phyloP scores from a whole-genome alignment of 2,797 vertebrate species.

The Phrynocephalus guinanensis region DNA sequence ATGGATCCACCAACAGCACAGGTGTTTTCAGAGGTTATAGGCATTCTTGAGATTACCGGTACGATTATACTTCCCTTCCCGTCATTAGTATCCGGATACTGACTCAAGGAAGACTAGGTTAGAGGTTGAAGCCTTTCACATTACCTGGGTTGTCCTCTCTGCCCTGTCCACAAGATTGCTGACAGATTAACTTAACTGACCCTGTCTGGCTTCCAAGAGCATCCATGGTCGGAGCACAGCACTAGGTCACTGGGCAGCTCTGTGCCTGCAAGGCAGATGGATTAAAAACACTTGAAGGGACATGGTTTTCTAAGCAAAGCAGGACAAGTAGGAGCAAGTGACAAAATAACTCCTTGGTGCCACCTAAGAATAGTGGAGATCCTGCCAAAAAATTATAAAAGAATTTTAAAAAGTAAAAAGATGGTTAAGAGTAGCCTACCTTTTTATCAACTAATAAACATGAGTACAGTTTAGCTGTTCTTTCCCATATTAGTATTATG shows the following conservation, averaged over 20 bases:
- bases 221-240: not conserved
- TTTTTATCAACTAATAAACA: not conserved
- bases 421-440: not conserved
- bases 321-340: not conserved
- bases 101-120: not conserved
- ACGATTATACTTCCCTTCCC: not conserved
- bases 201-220: constrained; percentile 2
- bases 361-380: not conserved
- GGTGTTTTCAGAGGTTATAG: not conserved
- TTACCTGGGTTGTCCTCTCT: not conserved
- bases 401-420: not conserved
- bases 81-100: not conserved
- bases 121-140: not conserved
- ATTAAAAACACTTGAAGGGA: constrained; percentile 7
- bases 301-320: not conserved
- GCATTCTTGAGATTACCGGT: not conserved
- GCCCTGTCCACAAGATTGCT: not conserved
- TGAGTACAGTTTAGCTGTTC: not conserved
- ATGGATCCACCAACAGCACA: not conserved
- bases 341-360: not conserved
- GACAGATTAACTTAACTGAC: constrained; percentile 1
- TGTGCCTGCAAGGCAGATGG: not conserved
- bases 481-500: not conserved
- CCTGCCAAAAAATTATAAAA: not conserved
- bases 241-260: not conserved